phyloP scores from a whole-genome alignment of 2,113 vertebrate genomes.

The Sebastes fasciatus region DNA sequence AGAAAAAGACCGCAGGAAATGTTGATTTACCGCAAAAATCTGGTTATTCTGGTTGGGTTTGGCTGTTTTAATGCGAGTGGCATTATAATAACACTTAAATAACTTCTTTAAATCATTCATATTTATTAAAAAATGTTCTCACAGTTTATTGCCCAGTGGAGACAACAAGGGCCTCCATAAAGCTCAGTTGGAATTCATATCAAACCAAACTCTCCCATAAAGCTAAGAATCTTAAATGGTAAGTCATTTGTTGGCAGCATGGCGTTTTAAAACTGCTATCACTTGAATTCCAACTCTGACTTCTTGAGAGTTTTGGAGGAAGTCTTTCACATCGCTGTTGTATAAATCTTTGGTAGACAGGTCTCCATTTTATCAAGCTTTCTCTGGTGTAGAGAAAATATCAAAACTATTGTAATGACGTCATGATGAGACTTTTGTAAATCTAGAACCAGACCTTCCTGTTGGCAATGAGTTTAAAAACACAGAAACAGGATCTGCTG shows the following conservation, averaged over 20 bases:
- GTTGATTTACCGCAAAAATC: slow-evolving; percentile 23
- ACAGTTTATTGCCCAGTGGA: slow-evolving; percentile 41
- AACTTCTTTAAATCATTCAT: background rate
- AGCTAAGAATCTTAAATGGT: slow-evolving; percentile 15
- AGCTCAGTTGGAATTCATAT: slow-evolving; percentile 27
- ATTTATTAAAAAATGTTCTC: slow-evolving; percentile 11
- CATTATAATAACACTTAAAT: slow-evolving; percentile 4
- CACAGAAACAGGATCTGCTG: background rate
- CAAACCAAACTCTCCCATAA: slow-evolving; percentile 20
- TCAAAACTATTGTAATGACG: background rate
- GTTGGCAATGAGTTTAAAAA: background rate
- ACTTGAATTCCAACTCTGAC: slow-evolving; percentile 32
- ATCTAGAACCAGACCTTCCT: background rate
- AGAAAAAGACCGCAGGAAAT: slow-evolving; percentile 7
- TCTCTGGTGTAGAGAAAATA: background rate
- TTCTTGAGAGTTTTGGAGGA: slow-evolving; percentile 30
- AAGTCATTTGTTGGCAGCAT: slow-evolving; percentile 29
- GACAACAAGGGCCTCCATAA: slow-evolving; percentile 13
- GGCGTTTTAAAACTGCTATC: slow-evolving; percentile 19
- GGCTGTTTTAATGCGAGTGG: background rate
- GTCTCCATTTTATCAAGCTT: background rate
- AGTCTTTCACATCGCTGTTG: slow-evolving; percentile 21
- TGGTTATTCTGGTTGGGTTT: background rate
- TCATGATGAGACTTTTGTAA: background rate
- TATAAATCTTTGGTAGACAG: background rate